Evolutionary conservation across 2,888 invertebrate species (phyloP), one percentile per base, ranked within the genome.

Genomic region (Lampropteryx suffumata): DNA sequence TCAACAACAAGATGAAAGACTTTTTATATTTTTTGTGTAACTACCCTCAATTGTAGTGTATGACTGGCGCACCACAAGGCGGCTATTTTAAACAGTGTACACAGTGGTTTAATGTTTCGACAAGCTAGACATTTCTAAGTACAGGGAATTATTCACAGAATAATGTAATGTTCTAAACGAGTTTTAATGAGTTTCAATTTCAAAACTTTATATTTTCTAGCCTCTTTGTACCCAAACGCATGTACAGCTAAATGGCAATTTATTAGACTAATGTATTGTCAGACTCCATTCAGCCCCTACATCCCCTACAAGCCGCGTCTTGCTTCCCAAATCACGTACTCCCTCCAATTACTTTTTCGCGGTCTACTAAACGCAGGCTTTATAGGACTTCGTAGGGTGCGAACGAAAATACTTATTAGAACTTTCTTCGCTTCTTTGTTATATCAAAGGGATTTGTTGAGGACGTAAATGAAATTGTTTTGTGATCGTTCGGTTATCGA

Each of bases 311-410:
- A 41, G 17, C 33, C 34, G 29, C 24, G 29, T 35, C 30, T 45
- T 46, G 41, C 21, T 37, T 74, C 61, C 60, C 76, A 53, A 62
- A 70, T 67, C 79, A 79, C 77, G 79, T 76, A 62, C 68, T 65
- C 64, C 68, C 71, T 73, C 72, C 74, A 76, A 79, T 81, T 78
- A 78, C 74, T 75, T 76, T 68, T 62, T 67, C 66, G 58, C 66
- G 63, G 71, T 65, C 64, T 64, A 64, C 63, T 71, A 66, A 71
- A 62, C 65, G 57, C 39, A 49, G 55, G 65, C 67, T 72, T 71
- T 70, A 65, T 66, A 62, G 63, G 67, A 61, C 62, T 73, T 68
- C 57, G 54, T 48, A 50, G 32, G 53, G 59, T 40, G 56, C 32
- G 48, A 54, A 57, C 43, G 47, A 50, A 59, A 59, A 61, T 54